Evolutionary conservation across 2,113 vertebrate species (phyloP).

Genomic region (Pelvicachromis taeniatus): DNA sequence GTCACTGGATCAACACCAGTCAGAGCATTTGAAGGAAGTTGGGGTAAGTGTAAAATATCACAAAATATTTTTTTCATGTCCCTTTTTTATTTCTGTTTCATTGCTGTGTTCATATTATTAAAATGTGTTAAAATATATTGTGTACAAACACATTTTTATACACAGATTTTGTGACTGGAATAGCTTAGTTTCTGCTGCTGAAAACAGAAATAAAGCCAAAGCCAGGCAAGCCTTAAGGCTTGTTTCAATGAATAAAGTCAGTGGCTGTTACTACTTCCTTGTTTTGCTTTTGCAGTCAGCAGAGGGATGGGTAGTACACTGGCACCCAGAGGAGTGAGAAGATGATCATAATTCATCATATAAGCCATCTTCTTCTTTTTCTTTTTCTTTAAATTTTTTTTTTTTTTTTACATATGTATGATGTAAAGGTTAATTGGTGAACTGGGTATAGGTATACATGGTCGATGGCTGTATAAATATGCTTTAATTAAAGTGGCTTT

Average conservation of each 20-base stretch:
- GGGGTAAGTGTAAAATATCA: not conserved
- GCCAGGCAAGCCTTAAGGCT: not conserved
- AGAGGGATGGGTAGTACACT: not conserved
- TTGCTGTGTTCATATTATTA: not conserved
- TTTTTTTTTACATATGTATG: too few species aligned
- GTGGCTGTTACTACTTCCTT: not conserved
- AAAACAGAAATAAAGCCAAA: not conserved
- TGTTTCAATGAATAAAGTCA: not conserved
- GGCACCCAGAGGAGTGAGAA: not conserved
- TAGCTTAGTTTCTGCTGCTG: fast-evolving
- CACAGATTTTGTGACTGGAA: not conserved
- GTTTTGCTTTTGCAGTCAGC: not conserved
- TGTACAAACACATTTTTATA: not conserved
- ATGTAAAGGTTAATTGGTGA: not conserved
- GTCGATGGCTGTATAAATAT: not conserved
- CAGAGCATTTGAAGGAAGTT: fast-evolving
- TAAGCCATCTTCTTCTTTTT: too few species aligned
- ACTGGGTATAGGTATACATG: not conserved
- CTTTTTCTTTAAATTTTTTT: too few species aligned
- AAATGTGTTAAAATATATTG: not conserved
- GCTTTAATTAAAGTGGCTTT: not conserved
- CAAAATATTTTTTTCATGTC: not conserved
- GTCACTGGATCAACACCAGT: not conserved
- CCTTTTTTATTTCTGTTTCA: not conserved
- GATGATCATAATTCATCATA: too few species aligned